Evolutionary conservation across 2,888 invertebrate species (phyloP).

Genomic region (Trypoxylon attenuatum): DNA sequence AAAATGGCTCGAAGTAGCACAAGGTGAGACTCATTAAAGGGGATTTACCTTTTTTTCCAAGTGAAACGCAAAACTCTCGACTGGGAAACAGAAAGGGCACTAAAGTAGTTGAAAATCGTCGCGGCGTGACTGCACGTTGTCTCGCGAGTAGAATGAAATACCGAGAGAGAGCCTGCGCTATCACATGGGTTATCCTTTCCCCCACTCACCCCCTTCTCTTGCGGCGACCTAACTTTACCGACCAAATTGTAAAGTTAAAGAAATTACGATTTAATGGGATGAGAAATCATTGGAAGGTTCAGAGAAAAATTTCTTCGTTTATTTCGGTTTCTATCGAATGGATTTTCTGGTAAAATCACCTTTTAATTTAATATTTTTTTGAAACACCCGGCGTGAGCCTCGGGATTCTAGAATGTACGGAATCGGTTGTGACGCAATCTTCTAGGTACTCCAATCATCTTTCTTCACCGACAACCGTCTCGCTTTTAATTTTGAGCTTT

Average conservation of each 20-base stretch:
- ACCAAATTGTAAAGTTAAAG: no score
- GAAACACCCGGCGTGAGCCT: not conserved
- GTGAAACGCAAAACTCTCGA: slow-evolving; percentile 24
- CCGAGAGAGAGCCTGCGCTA: slow-evolving; percentile 41
- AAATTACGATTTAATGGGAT: no score
- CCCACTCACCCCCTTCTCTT: slow-evolving; percentile 19
- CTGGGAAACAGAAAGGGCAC: slow-evolving; percentile 13
- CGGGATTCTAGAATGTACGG: slow-evolving; percentile 50
- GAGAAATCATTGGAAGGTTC: no score
- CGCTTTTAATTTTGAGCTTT: no score
- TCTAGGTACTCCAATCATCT: slow-evolving; percentile 12
- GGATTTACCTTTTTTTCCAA: slow-evolving; percentile 51
- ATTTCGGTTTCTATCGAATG: no score
- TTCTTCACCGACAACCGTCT: not conserved
- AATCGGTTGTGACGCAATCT: slow-evolving; percentile 39
- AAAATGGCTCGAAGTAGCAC: not conserved
- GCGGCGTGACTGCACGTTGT: slow-evolving; percentile 59
- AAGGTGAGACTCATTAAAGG: not conserved
- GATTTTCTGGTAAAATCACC: no score
- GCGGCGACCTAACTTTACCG: slow-evolving; percentile 31
- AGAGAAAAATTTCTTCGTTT: no score
- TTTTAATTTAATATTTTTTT: slow-evolving; percentile 1
- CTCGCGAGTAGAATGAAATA: slow-evolving; percentile 49
- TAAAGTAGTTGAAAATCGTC: slow-evolving; percentile 56
- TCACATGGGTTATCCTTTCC: slow-evolving; percentile 49